Base-by-base conservation (phyloP, 2,888 invertebrate genomes). In the Salpingus planirostris region DNA sequence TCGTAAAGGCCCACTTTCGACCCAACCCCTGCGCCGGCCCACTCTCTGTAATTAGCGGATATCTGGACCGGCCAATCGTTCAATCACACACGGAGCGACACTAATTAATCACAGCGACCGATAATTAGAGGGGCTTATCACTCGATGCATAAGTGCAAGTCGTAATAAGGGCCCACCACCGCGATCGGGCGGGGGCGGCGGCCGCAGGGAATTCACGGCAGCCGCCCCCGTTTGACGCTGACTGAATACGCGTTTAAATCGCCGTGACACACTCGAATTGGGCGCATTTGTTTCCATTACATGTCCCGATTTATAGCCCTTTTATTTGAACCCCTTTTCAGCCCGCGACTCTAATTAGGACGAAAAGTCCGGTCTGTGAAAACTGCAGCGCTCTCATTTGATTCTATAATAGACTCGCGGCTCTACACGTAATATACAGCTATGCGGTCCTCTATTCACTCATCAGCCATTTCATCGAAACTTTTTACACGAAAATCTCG, bases 281-380 rank as follows among this genome's bases (percentile, higher is more conserved):
- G 45, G 39, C 37, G 46, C 47, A 52, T 50, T 53, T 52, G 50
- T 53, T 49, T 45, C 48, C 49, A 50, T 52, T 51, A 46, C 50
- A 43, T 42, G 40, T 40, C 29, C n/a, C 39, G 47, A 47, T 50
- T 51, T 49, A 49, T 51, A 39, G 43, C 41, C 33, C 36, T 32
- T 44, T 43, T 43, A 44, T 46, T 42, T 44, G 41, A 43, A 27
- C 14, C 31, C 10, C 11, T 31, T 23, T n/a, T n/a, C n/a, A n/a
- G n/a, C n/a, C n/a, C n/a, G n/a, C n/a, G n/a, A n/a, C n/a, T n/a
- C n/a, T n/a, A n/a, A n/a, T n/a, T n/a, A n/a, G n/a, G n/a, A n/a
- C n/a, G n/a, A n/a, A n/a, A n/a, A n/a, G n/a, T n/a, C n/a, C n/a
- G n/a, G n/a, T n/a, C n/a, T n/a, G n/a, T n/a, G n/a, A n/a, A n/a